Base-by-base conservation (phyloP, 2,888 invertebrate genomes). In the Orthosia gothica region DNA sequence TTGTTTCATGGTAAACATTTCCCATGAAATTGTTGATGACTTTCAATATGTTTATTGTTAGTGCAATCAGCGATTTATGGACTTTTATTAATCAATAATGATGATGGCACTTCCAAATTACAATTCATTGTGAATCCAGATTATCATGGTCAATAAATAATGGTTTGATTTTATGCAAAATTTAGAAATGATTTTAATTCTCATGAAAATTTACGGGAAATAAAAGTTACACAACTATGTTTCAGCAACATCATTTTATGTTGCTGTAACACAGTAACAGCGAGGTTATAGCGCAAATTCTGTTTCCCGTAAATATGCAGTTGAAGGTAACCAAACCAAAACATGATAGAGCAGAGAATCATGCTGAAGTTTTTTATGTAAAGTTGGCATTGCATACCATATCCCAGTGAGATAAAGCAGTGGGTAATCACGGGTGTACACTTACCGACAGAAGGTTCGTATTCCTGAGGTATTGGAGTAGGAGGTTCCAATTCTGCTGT, bases 391-490 rank as follows among this genome's bases (percentile, higher is more conserved):
- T 79, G 74, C 62, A 74, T 70, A 76, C 86, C 87, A 79, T 70
- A 71, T 63, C 83, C 87, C 76, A 5, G 63, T 77, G 71, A 66
- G 15, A 40, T 58, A 5, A 84, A 76, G 74, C 74, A 54, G 52
- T 13, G 16, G 5, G 5, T 57, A 16, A 64, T 61, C 32, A 40
- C 12, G 20, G 61, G 55, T 49, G 52, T 54, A 26, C 32, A 91
- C 95, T 92, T 82, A 96, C 97, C 96, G 75, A 96, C 93, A 54
- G 97, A 96, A 70, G 97, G 95, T 80, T 95, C 95, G 81, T 96
- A 96, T 77, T 97, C 96, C 70, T 97, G 95, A 66, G 97, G 96
- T 81, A 97, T 90, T 3, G 97, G 97, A 3, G 97, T 95, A 0
- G 97, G 95, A 11, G 96, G 96, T 74, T 96, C 94, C 79, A 95